These are phyloP conservation scores for Mythimna albipuncta DNA, from an alignment of 2,888 invertebrate species.

Conservation along the genomic window DNA sequence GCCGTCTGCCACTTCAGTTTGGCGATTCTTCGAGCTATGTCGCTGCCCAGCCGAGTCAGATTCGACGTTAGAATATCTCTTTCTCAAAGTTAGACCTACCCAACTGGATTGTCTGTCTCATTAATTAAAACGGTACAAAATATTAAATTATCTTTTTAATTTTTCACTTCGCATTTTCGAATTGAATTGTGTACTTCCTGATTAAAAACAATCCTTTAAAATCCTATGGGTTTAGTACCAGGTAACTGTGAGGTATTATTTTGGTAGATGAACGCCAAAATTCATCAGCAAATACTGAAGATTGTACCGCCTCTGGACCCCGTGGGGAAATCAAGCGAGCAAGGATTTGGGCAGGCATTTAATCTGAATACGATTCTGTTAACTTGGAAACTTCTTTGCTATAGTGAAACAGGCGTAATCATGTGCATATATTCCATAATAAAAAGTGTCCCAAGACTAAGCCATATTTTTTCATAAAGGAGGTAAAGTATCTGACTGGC, in stretches of 20 bases:
- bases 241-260: slow-evolving; percentile 37
- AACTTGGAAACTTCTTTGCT: slow-evolving; percentile 3
- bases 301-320: slow-evolving; percentile 8
- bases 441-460: too few relatives aligned
- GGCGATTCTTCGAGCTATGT: too few relatives aligned
- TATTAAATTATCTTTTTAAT: neutral
- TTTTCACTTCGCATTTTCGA: neutral
- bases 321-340: slow-evolving; percentile 53
- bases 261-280: slow-evolving; percentile 32
- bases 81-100: too few relatives aligned
- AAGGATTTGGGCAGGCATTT: slow-evolving; percentile 46
- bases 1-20: too few relatives aligned
- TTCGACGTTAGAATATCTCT: too few relatives aligned
- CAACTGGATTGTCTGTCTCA: neutral
- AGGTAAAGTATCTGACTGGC: too few relatives aligned
- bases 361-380: slow-evolving; percentile 43
- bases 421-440: too few relatives aligned
- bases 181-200: neutral
- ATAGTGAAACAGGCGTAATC: neutral
- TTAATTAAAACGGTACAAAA: neutral
- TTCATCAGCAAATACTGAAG: slow-evolving; percentile 36
- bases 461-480: too few relatives aligned
- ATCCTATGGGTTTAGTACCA: slow-evolving; percentile 24
- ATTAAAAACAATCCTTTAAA: slow-evolving; percentile 15
- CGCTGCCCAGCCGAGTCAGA: too few relatives aligned